Evolutionary conservation across 2,113 vertebrate species (phyloP), one percentile per base, ranked within the genome.

Genomic region (Erinaceus europaeus): DNA sequence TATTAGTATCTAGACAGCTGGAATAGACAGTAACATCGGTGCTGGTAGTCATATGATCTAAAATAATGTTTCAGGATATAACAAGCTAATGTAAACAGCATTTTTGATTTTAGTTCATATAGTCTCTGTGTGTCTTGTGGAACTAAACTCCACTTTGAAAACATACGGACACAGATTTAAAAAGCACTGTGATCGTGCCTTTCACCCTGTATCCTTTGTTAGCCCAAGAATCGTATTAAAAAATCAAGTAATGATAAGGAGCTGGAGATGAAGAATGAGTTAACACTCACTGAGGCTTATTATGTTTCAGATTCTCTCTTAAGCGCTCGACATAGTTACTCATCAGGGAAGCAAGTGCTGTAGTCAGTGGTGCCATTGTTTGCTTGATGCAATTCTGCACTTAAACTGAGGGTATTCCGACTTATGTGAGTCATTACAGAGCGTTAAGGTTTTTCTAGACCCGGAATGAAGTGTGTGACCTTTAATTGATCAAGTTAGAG

Each of bases 61-160:
- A 84, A 76, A 88, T 72, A 46, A 53, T 82, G 20, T 48, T 90
- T 88, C n/a, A 76, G 64, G 59, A 57, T 82, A 32, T 12, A 83
- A 62, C 34, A 89, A 64, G 25, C 55, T 38, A 68, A 0, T 48
- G 27, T 79, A 69, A 48, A 53, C 55, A 48, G 86, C 9, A 50
- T 48, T 38, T 82, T 23, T 74, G 67, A 57, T 71, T 80, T 84
- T 44, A 36, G n/a, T 81, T 67, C 57, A 64, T 64, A 52, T 48
- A 34, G 11, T 61, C 67, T 72, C 73, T 82, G 34, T 11, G 5
- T 77, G 38, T 62, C 5, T 75, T 68, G 57, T 72, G 91, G 48
- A 91, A 88, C 46, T 77, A 83, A 91, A 91, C 53, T 11, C 46
- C 7, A 53, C 59, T 91, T 87, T 52, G 46, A 5, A 14, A 53